Percentiles rank a stretch among this genome's conserved stretches.
phyloP scores from a whole-genome alignment of 2,888 invertebrate genomes.

The Cantharis lateralis region DNA sequence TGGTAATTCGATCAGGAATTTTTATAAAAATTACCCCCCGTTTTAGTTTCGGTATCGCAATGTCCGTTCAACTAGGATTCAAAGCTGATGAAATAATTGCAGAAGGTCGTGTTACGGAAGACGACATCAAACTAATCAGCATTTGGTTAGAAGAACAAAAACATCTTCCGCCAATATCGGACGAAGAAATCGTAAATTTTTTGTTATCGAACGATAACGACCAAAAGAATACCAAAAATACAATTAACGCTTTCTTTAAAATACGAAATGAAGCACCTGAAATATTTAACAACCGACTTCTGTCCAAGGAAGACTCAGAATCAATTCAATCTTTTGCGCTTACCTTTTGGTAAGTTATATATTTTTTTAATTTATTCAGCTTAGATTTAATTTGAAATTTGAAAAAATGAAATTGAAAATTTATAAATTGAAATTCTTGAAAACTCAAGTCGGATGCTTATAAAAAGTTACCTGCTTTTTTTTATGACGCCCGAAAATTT shows the following conservation, averaged over 20 bases:
- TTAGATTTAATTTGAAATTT: no score
- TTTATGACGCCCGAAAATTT: no score
- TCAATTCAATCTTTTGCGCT: conserved; percentile 58
- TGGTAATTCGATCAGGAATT: no score
- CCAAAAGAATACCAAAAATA: conserved; percentile 63
- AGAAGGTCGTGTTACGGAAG: background rate
- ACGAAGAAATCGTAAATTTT: conserved; percentile 64
- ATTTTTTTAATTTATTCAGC: no score
- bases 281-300: conserved; percentile 60
- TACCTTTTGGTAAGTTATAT: no score
- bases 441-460: no score
- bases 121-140: background rate
- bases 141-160: conserved; percentile 40
- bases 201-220: conserved; percentile 66
- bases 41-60: background rate
- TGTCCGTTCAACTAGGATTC: conserved; percentile 5
- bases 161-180: conserved; percentile 50
- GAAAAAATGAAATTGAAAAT: no score
- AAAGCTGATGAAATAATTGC: background rate
- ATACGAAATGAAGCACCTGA: conserved; percentile 65
- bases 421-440: no score
- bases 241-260: conserved; percentile 67
- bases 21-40: no score
- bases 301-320: conserved; percentile 49
- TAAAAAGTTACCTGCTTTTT: no score